Conservation (phyloP, 2,888 invertebrate genomes). For the Cyaniris semiargus region DNA sequence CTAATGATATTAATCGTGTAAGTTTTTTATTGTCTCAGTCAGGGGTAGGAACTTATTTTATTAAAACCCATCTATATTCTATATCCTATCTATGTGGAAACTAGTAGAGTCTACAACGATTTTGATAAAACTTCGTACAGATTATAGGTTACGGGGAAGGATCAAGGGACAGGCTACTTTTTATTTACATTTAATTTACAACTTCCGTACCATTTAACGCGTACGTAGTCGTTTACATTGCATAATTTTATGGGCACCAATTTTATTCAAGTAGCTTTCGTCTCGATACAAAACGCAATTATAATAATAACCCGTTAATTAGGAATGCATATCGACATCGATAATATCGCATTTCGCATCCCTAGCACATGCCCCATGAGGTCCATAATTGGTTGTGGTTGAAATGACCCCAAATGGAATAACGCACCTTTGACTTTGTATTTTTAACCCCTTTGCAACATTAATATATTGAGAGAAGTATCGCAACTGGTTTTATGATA, state of each 20-base stretch:
- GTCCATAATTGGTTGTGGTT: constrained; percentile 60
- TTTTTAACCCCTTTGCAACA: constrained; percentile 20
- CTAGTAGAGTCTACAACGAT: too few species aligned
- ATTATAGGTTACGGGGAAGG: too few species aligned
- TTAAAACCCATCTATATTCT: too few species aligned
- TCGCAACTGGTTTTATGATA: too few species aligned
- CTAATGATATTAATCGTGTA: too few species aligned
- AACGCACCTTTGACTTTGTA: constrained; percentile 36
- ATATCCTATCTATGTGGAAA: too few species aligned
- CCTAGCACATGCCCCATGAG: constrained; percentile 64
- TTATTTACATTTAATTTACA: neutral
- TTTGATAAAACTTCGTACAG: too few species aligned
- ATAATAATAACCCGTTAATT: constrained; percentile 10
- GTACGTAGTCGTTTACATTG: neutral
- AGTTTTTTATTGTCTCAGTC: too few species aligned
- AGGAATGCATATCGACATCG: constrained; percentile 13
- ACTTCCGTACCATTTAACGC: neutral
- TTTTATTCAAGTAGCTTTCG: neutral
- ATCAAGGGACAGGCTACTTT: too few species aligned
- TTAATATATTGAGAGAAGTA: neutral
- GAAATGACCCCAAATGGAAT: constrained; percentile 42
- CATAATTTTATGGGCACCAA: neutral
- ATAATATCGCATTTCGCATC: neutral
- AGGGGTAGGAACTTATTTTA: too few species aligned
- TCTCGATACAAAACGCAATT: constrained; percentile 6